Conservation (phyloP, 1,140 invertebrate genomes). For the Drosophila bocqueti region DNA sequence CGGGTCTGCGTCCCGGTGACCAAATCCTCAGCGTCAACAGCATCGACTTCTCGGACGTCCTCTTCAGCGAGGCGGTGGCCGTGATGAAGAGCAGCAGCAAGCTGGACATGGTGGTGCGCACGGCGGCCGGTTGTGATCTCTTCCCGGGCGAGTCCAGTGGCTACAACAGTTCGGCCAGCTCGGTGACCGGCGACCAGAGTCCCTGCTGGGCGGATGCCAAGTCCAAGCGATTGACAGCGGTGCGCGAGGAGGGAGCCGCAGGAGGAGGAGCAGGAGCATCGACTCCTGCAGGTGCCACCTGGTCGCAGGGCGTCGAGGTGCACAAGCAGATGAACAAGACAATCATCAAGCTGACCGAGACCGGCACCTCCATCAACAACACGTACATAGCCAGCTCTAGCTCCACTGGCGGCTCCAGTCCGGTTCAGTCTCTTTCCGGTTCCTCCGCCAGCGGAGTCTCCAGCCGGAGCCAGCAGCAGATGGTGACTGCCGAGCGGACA, state of each 20-base stretch:
- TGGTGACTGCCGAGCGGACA: conserved; percentile 6
- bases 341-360: conserved; percentile 89
- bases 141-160: conserved; percentile 92
- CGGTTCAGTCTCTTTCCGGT: background rate
- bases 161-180: conserved; percentile 92
- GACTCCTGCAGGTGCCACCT: conserved; percentile 31
- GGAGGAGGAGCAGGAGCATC: background rate
- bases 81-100: conserved; percentile 91
- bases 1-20: conserved; percentile 95
- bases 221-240: conserved; percentile 88
- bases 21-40: conserved; percentile 97
- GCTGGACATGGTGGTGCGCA: conserved; percentile 90
- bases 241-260: conserved; percentile 86
- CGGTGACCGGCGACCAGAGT: conserved; percentile 90
- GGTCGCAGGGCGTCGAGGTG: conserved; percentile 29
- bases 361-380: conserved; percentile 87
- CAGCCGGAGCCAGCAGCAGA: conserved; percentile 1
- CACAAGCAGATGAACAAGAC: conserved; percentile 87
- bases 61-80: conserved; percentile 92
- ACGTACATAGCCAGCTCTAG: conserved; percentile 53
- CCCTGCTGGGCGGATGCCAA: conserved; percentile 87
- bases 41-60: conserved; percentile 90
- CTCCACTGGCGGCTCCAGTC: background rate
- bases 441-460: conserved; percentile 16
- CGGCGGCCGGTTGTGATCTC: conserved; percentile 90